Conservation (phyloP, 2,113 vertebrate species). For the Nicator chloris region DNA sequence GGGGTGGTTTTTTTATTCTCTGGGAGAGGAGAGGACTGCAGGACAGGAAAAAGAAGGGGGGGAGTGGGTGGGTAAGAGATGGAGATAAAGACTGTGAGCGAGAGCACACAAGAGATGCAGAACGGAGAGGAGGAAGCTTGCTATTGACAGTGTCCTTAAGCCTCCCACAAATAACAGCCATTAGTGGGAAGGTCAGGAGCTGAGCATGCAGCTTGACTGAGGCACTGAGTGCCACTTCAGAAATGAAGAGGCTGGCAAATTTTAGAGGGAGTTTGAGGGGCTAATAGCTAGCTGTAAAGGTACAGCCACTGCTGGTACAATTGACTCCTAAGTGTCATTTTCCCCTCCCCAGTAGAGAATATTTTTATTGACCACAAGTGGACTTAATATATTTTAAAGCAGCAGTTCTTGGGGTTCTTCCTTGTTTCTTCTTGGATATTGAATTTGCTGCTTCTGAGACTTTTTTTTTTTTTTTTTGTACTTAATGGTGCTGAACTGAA, state of each 20-base stretch:
- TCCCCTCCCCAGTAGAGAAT: conserved; percentile 62
- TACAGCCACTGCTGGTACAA: conserved; percentile 79
- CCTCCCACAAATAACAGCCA: conserved; percentile 97
- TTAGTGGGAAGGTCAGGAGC: conserved; percentile 95
- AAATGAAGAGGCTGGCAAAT: conserved; percentile 93
- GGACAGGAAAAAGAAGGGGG: conserved; percentile 54
- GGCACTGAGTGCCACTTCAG: conserved; percentile 94
- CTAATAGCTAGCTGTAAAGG: conserved; percentile 82
- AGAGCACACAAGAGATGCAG: conserved; percentile 69
- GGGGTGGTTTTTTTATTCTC: neutral
- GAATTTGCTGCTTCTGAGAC: conserved; percentile 81
- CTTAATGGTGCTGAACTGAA: conserved; percentile 80
- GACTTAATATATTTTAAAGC: conserved; percentile 82
- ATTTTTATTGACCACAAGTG: conserved; percentile 82
- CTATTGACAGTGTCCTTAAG: conserved; percentile 92
- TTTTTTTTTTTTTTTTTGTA: conserved; percentile 67
- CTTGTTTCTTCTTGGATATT: conserved; percentile 77
- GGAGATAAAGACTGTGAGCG: conserved; percentile 64
- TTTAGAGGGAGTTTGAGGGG: conserved; percentile 83
- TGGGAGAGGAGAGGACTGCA: conserved; percentile 55
- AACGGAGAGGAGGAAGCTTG: conserved; percentile 77
- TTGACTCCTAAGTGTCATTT: conserved; percentile 71
- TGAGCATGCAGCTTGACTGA: conserved; percentile 91
- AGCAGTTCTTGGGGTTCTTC: conserved; percentile 75
- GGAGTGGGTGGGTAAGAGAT: conserved; percentile 23